A percentile compares a stretch with the other conserved stretches of the same genome.
Conservation (phyloP, 1,140 invertebrate species). For the Zaprionus africanus region DNA sequence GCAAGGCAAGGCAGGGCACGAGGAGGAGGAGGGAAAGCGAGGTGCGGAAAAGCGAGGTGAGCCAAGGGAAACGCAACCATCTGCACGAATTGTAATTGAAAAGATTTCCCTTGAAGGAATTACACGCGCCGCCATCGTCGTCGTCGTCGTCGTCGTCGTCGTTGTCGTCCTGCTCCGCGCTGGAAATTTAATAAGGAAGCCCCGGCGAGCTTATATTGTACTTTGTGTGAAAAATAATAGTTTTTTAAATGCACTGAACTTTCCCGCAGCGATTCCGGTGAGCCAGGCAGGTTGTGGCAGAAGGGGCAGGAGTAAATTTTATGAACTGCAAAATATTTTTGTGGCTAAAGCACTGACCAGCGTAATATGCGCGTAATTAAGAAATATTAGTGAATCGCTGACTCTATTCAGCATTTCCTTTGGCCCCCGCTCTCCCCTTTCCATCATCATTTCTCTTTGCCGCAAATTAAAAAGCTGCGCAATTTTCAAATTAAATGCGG, state of each 20-base stretch:
- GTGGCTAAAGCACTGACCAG: constrained; percentile 43
- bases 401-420: constrained; percentile 56
- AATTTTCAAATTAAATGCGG: constrained; percentile 72
- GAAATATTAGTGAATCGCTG: constrained; percentile 63
- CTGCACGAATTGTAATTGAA: constrained; percentile 82
- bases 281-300: neutral
- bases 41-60: constrained; percentile 16
- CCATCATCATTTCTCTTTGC: constrained; percentile 16
- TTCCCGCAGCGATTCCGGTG: constrained; percentile 17
- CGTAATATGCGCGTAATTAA: constrained; percentile 68
- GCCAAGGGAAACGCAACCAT: constrained; percentile 75
- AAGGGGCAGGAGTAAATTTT: constrained; percentile 42
- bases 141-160: constrained; percentile 14
- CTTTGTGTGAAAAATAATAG: constrained; percentile 82
- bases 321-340: constrained; percentile 74
- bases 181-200: constrained; percentile 77
- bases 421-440: neutral
- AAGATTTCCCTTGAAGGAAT: constrained; percentile 82
- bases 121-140: constrained; percentile 53
- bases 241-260: constrained; percentile 73
- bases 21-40: too few species aligned
- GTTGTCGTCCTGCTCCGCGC: constrained; percentile 42
- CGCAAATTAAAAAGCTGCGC: constrained; percentile 67
- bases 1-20: constrained; percentile 12
- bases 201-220: constrained; percentile 80